phyloP scores from a whole-genome alignment of 2,113 vertebrate species.

The Antechinus stuartii region DNA sequence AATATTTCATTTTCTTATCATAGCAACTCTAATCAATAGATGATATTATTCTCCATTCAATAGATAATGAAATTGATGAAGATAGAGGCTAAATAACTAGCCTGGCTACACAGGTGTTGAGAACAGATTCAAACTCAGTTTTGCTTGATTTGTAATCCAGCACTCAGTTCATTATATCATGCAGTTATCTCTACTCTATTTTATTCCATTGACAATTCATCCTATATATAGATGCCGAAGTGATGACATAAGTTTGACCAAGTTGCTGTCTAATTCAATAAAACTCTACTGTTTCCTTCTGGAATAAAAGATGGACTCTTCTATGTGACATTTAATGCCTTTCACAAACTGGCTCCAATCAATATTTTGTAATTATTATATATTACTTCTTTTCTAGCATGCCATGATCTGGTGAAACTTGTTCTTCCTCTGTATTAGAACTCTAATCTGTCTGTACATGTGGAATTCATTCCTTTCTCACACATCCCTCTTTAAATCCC shows the following conservation, averaged over 20 bases:
- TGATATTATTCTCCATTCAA: not conserved
- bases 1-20: not conserved
- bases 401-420: not conserved
- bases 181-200: not conserved
- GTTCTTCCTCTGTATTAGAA: not conserved
- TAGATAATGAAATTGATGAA: not conserved
- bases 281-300: not conserved
- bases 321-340: not conserved
- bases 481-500: not conserved
- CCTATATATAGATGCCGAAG: not conserved
- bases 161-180: not conserved
- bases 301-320: not conserved
- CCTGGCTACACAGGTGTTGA: not conserved
- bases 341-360: not conserved
- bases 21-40: not conserved
- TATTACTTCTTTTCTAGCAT: not conserved
- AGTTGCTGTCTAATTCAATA: not conserved
- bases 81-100: not conserved
- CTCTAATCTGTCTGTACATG: not conserved
- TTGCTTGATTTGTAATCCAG: not conserved
- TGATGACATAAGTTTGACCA: not conserved
- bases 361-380: not conserved
- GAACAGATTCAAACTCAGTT: not conserved
- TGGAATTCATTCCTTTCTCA: not conserved
- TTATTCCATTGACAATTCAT: not conserved